Evolutionary conservation across 1,140 invertebrate species (phyloP).

Genomic region (Pemphigus obesinymphae): DNA sequence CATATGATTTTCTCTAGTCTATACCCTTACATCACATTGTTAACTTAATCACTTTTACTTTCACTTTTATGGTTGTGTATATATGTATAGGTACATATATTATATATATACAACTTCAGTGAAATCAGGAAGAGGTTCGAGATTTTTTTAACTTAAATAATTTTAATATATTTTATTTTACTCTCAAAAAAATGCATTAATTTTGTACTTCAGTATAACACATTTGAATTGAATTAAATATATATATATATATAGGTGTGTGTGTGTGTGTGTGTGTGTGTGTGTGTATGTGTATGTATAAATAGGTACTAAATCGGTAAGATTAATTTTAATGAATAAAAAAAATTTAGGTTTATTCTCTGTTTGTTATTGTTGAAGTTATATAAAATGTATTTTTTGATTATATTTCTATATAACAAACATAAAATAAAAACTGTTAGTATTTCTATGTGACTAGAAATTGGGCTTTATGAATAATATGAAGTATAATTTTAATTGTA

Average conservation of each 20-base stretch:
- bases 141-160: not conserved
- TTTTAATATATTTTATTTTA: not conserved
- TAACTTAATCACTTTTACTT: slow-evolving; percentile 10
- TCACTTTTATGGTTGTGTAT: slow-evolving; percentile 22
- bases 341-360: too few relatives aligned
- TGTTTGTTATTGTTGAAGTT: not conserved
- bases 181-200: not conserved
- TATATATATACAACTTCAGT: not conserved
- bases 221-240: not conserved
- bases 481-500: too few relatives aligned
- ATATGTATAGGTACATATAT: too few relatives aligned
- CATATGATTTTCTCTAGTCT: not conserved
- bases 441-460: not conserved
- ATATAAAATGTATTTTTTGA: not conserved
- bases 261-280: too few relatives aligned
- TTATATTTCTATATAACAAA: not conserved
- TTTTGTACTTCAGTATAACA: not conserved
- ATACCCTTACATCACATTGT: not conserved
- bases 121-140: not conserved
- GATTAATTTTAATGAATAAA: too few relatives aligned
- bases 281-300: too few relatives aligned
- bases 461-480: not conserved
- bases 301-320: too few relatives aligned
- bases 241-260: too few relatives aligned
- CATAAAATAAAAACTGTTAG: not conserved